Base-by-base conservation (phyloP, 2,888 invertebrate genomes). In the Stenotaenia linearis region DNA sequence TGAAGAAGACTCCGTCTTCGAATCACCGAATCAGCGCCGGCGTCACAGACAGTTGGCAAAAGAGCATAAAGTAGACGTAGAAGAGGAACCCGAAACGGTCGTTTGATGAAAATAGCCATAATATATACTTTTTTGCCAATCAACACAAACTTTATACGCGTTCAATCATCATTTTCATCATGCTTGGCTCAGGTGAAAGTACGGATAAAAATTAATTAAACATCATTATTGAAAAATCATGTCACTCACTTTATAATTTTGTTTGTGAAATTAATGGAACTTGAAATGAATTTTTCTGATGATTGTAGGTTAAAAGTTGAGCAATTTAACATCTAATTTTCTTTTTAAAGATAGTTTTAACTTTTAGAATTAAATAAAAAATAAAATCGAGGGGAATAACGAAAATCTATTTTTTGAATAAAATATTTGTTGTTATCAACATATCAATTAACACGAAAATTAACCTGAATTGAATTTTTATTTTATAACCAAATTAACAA, bases 11-110 rank as follows among this genome's bases (percentile, higher is more conserved):
- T 75, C 75, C 75, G 40, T 40, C 1, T 40, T 40, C 10, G 40
- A 4, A 1, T 75, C 77, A 4, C 23, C 77, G n/a, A 37, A 15
- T 37, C 21, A 69, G 30, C 25, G 56, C 4, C 25, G 69, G 9
- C 25, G 56, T 30, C 25, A 69, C 7, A 15, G 30, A 12, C 78
- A 69, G 18, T 37, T 78, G 21, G 69, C 32, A 61, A 78, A 78
- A 78, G 78, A 69, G 37, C 61, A 74, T 32, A 78, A 78, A 18
- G 45, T 78, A 10, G 78, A 78, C 18, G 35, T 78, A 2, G 78
- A 78, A 12, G 78, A 78, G 30, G 28, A 50, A 25, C 69, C 61
- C 12, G 69, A 61, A 74, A 78, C 78, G 1, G 78, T 78, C 30
- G 78, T 78, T 61, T 78, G 32, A 69, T 30, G 23, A 15, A 28